Percentiles rank a stretch among this genome's conserved stretches.
Evolutionary conservation across 2,888 invertebrate genomes (phyloP).

Genomic region (Drosophila borealis): DNA sequence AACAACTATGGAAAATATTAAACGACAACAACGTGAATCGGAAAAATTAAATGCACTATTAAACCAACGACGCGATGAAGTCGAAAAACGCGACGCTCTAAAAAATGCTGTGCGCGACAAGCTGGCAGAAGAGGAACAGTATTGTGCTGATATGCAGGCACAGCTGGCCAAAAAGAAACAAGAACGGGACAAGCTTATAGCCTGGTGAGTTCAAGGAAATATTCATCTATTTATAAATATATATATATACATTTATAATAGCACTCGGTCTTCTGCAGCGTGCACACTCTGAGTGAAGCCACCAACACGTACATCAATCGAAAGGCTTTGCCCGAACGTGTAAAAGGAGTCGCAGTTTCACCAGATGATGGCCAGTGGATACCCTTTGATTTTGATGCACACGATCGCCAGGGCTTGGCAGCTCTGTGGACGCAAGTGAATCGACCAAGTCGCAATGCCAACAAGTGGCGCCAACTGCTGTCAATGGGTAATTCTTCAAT

Average conservation of each 20-base stretch:
- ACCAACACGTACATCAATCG: constrained; percentile 58
- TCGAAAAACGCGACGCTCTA: constrained; percentile 23
- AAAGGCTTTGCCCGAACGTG: constrained; percentile 47
- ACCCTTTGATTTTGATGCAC: constrained; percentile 39
- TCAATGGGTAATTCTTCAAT: constrained; percentile 1
- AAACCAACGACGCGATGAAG: constrained; percentile 12
- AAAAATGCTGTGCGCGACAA: constrained; percentile 17
- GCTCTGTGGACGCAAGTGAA: constrained; percentile 26
- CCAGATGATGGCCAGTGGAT: constrained; percentile 28
- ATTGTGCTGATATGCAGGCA: constrained; percentile 10
- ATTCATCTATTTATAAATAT: not conserved
- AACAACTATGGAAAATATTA: not conserved
- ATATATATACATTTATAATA: not conserved
- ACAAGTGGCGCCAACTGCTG: constrained; percentile 51
- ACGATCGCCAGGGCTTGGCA: constrained; percentile 15
- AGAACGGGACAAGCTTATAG: constrained; percentile 31
- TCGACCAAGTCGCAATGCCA: not conserved
- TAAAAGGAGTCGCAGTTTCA: constrained; percentile 50
- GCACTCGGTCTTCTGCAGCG: constrained; percentile 27
- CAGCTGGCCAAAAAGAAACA: constrained; percentile 19
- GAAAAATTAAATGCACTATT: constrained; percentile 6
- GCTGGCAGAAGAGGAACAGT: constrained; percentile 26
- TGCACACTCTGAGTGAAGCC: constrained; percentile 49
- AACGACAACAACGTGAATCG: constrained; percentile 26
- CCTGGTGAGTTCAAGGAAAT: constrained; percentile 34